Evolutionary conservation across 2,797 vertebrate genomes (phyloP), one percentile per base, ranked within the genome.

Genomic region (Sebastolobus alascanus): DNA sequence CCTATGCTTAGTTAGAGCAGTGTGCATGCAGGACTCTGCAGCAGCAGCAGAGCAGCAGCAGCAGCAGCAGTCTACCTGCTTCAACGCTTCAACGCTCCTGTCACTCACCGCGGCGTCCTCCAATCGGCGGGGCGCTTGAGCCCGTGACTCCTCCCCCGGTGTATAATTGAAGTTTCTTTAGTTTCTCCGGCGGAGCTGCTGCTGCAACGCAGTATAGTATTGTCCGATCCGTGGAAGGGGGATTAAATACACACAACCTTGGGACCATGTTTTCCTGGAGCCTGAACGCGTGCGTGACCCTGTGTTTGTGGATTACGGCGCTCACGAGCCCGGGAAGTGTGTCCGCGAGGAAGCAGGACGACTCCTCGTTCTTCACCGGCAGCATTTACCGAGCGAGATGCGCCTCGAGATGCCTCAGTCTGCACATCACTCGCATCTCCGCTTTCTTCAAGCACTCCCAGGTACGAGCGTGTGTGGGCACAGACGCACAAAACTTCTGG

Each of bases 391-490:
- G 96, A 89, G 97, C 98, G 46, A 96, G 98, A 95, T 99, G 98
- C 96, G 94, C 97, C 58, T 97, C 98, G 89, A 95, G 98, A 91
- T 99, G 98, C 93, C 97, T 99, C 84, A 98, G 98, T 69, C 96
- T 99, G 92, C 98, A 99, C 95, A 97, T 99, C 95, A 99, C 98
- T 76, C 98, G 97, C 95, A 97, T 99, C 95, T 98, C 98, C 70
- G 97, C 97, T 63, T 97, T 97, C 76, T 97, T 96, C 95, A 97
- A 96, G 93, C 97, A 97, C 90, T 95, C 96, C 18, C 98, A 99
- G 98, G 98, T 99, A 97, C 65, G 85, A 74, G 74, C 80, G 33
- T 46, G 78, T 29, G 70, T 43, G 13, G 54, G 7, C 59, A 1
- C 66, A 1, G 37, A 18, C 33, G 8, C 40, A 2, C 40, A 56